Percentiles rank a stretch among this genome's conserved stretches.
Evolutionary conservation across 1,140 invertebrate genomes (phyloP).

Genomic region (Drosophila auraria): DNA sequence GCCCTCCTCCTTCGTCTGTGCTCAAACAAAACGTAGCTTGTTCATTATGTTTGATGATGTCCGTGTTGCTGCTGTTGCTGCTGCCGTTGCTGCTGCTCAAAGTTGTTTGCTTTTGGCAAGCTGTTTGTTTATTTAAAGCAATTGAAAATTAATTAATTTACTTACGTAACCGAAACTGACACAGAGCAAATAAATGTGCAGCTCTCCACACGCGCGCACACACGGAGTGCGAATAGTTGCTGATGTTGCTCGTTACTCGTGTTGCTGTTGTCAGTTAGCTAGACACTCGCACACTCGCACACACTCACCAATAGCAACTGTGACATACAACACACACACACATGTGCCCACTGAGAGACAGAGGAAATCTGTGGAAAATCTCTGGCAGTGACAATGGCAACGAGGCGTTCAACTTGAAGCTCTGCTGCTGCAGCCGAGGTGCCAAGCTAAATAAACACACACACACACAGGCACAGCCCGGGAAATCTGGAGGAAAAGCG

Average conservation of each 20-base stretch:
- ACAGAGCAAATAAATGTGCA: constrained; percentile 76
- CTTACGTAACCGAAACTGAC: constrained; percentile 83
- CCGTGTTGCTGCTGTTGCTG: constrained; percentile 33
- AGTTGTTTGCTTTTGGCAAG: constrained; percentile 60
- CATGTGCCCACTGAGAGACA: constrained; percentile 2
- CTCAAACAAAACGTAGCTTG: constrained; percentile 43
- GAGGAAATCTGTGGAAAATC: constrained; percentile 28
- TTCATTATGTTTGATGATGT: constrained; percentile 50
- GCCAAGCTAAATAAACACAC: constrained; percentile 42
- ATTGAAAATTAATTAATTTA: constrained; percentile 84
- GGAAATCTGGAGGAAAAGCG: constrained; percentile 7
- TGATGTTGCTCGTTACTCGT: constrained; percentile 25
- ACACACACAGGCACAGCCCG: constrained; percentile 2
- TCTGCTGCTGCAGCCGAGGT: constrained; percentile 52
- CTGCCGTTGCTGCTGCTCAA: constrained; percentile 31
- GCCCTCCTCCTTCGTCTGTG: background rate
- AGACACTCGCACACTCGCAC: constrained; percentile 23
- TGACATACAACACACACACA: constrained; percentile 4
- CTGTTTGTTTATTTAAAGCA: constrained; percentile 82
- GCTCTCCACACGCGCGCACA: constrained; percentile 11
- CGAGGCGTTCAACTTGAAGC: constrained; percentile 74
- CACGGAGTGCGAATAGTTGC: constrained; percentile 21
- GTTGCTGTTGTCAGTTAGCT: constrained; percentile 54
- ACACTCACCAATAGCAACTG: constrained; percentile 12
- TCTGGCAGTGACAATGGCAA: constrained; percentile 71